phyloP scores from a whole-genome alignment of 2,113 vertebrate species.

The Rhea americana region DNA sequence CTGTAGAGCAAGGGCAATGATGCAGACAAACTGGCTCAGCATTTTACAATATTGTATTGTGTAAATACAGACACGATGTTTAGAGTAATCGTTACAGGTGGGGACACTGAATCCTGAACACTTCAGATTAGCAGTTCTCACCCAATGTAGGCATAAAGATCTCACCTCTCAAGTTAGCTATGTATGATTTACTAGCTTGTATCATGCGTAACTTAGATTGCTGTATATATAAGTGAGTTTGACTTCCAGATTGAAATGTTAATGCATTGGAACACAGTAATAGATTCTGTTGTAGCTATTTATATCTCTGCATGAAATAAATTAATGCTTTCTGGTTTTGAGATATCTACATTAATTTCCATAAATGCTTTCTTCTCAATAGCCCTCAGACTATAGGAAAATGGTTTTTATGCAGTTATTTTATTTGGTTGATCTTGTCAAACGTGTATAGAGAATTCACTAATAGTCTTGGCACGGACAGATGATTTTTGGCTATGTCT shows the following conservation, averaged over 20 bases:
- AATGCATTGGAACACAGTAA: not conserved
- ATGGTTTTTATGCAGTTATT: not conserved
- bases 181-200: not conserved
- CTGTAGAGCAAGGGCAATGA: not conserved
- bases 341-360: not conserved
- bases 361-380: not conserved
- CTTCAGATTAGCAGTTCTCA: not conserved
- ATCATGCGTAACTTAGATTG: not conserved
- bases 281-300: not conserved
- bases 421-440: not conserved
- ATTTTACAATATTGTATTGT: not conserved
- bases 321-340: not conserved
- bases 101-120: not conserved
- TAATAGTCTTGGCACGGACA: not conserved
- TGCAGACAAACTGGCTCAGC: not conserved
- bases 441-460: not conserved
- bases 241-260: not conserved
- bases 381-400: not conserved
- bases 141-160: not conserved
- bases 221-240: not conserved
- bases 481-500: not conserved
- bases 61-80: not conserved
- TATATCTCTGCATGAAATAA: not conserved
- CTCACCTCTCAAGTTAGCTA: not conserved
- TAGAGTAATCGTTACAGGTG: not conserved